Percentiles rank a stretch among this genome's conserved stretches.
These are phyloP conservation scores for Drosophila bipectinata DNA, from an alignment of 1,140 invertebrate species.

Conservation along the genomic window DNA sequence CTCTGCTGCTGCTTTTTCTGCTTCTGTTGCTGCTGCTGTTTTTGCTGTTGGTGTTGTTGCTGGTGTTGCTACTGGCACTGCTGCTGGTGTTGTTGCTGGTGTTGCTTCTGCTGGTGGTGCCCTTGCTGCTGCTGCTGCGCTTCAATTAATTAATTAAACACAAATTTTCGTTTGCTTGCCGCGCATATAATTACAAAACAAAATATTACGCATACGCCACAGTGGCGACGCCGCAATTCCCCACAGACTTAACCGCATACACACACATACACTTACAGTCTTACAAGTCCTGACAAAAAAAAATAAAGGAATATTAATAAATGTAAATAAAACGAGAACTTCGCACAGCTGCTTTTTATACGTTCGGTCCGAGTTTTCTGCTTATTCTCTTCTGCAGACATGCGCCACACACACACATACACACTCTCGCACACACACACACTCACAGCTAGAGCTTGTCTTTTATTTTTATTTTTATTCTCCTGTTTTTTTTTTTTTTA, in stretches of 20 bases:
- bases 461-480: neutral
- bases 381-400: constrained; percentile 39
- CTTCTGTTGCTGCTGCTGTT: constrained; percentile 7
- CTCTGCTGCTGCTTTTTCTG: neutral
- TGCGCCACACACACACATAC: constrained; percentile 27
- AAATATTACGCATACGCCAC: constrained; percentile 70
- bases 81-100: constrained; percentile 1
- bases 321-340: constrained; percentile 49
- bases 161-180: constrained; percentile 53
- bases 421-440: constrained; percentile 5
- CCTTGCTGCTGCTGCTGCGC: constrained; percentile 28
- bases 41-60: constrained; percentile 7
- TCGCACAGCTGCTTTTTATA: constrained; percentile 44
- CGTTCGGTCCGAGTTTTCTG: constrained; percentile 1
- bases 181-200: constrained; percentile 72
- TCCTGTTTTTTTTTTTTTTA: neutral
- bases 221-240: constrained; percentile 58
- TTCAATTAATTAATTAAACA: constrained; percentile 80
- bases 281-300: neutral
- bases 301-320: constrained; percentile 39
- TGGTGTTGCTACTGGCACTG: neutral
- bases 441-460: neutral
- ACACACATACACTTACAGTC: constrained; percentile 2
- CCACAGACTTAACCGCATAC: constrained; percentile 21
- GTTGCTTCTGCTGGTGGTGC: constrained; percentile 1